A percentile compares a stretch with the other conserved stretches of the same genome.
phyloP scores from a whole-genome alignment of 2,888 invertebrate genomes.

The Apotomis turbidana region DNA sequence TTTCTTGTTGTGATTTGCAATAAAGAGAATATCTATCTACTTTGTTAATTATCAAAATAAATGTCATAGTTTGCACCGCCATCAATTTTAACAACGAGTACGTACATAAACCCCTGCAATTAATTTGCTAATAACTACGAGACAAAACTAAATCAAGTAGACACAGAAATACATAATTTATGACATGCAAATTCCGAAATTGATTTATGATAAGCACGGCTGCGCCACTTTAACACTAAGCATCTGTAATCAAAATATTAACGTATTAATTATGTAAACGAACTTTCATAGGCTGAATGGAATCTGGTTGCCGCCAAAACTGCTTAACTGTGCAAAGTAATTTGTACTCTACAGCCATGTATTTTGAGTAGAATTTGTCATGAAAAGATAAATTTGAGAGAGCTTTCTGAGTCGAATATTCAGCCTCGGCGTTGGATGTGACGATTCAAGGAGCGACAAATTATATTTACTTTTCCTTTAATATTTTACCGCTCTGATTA shows the following conservation, averaged over 20 bases:
- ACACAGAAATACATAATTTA: conserved; percentile 38
- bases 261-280: conserved; percentile 52
- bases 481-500: conserved; percentile 15
- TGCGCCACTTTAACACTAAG: conserved; percentile 45
- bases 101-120: neutral
- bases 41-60: too few species aligned
- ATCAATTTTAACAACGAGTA: neutral
- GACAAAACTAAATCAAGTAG: conserved; percentile 33
- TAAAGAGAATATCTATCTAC: too few species aligned
- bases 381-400: conserved; percentile 36
- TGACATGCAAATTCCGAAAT: conserved; percentile 40
- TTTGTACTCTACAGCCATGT: conserved; percentile 1
- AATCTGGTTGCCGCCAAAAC: conserved; percentile 29
- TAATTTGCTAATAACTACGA: conserved; percentile 1
- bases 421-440: conserved; percentile 45
- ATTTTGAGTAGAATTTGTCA: conserved; percentile 42
- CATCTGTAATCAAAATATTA: conserved; percentile 54
- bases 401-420: conserved; percentile 43
- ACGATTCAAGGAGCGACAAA: conserved; percentile 47
- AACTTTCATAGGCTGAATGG: conserved; percentile 43
- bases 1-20: too few species aligned
- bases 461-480: conserved; percentile 48
- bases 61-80: neutral
- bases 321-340: conserved; percentile 4
- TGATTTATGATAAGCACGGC: conserved; percentile 43